phyloP scores from a whole-genome alignment of 1,140 invertebrate species.

The Aricia agestis region DNA sequence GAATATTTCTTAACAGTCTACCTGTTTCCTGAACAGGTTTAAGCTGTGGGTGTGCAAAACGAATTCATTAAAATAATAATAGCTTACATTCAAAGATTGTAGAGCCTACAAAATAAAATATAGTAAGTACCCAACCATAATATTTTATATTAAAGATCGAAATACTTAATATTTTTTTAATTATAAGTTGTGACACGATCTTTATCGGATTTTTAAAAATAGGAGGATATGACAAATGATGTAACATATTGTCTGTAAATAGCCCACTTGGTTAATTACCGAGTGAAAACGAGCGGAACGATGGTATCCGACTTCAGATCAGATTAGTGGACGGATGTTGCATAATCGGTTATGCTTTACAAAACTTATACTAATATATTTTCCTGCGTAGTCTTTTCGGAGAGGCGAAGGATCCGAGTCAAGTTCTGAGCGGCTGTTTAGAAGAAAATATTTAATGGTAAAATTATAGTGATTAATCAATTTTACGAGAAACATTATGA shows the following conservation, averaged over 20 bases:
- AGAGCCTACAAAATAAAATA: not conserved
- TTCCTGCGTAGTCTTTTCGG: too few relatives aligned
- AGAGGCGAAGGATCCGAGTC: too few relatives aligned
- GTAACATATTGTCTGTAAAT: constrained; percentile 11
- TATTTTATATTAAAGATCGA: not conserved
- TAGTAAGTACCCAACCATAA: too few relatives aligned
- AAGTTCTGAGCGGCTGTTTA: too few relatives aligned
- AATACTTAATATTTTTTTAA: not conserved
- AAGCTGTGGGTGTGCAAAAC: not conserved
- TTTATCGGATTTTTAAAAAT: not conserved
- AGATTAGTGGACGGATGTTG: constrained; percentile 1
- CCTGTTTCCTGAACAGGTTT: not conserved
- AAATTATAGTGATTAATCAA: too few relatives aligned
- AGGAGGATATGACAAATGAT: not conserved
- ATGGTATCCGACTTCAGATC: constrained; percentile 15
- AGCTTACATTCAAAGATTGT: not conserved
- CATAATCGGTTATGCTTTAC: constrained; percentile 6
- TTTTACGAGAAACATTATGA: too few relatives aligned
- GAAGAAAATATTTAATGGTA: too few relatives aligned
- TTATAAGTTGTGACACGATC: not conserved
- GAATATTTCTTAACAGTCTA: not conserved
- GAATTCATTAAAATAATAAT: not conserved
- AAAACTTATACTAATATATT: not conserved
- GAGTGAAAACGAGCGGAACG: constrained; percentile 9
- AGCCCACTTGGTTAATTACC: constrained; percentile 6